Evolutionary conservation across 1,140 invertebrate genomes (phyloP).

Genomic region (Temnothorax nylanderi): DNA sequence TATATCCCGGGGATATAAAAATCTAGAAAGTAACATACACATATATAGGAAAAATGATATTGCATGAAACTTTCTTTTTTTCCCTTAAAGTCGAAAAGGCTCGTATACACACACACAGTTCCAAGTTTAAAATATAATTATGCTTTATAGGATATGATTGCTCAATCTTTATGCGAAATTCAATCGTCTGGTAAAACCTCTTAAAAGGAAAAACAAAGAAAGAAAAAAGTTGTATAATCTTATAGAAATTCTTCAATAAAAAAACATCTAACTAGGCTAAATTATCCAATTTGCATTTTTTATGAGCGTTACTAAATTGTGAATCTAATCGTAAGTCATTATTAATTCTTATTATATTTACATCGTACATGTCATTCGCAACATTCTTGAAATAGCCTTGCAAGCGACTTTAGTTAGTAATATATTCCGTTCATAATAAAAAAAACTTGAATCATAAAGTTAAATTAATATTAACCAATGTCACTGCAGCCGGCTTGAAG

Average conservation of each 20-base stretch:
- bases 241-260: neutral
- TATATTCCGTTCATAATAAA: neutral
- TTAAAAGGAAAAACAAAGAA: neutral
- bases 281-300: neutral
- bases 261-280: neutral
- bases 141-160: neutral
- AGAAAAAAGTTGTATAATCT: neutral
- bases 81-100: neutral
- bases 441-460: neutral
- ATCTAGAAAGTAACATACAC: neutral
- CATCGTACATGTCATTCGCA: neutral
- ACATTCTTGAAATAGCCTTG: neutral
- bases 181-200: neutral
- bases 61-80: neutral
- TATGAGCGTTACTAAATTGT: neutral
- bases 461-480: neutral
- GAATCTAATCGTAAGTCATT: slow-evolving; percentile 4
- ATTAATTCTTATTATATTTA: slow-evolving; percentile 37
- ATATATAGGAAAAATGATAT: slow-evolving; percentile 1
- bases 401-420: neutral
- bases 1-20: neutral
- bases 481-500: neutral
- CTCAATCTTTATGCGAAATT: neutral
- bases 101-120: neutral
- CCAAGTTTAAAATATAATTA: neutral